phyloP scores from a whole-genome alignment of 1,140 invertebrate species.

The Pissodes strobi region DNA sequence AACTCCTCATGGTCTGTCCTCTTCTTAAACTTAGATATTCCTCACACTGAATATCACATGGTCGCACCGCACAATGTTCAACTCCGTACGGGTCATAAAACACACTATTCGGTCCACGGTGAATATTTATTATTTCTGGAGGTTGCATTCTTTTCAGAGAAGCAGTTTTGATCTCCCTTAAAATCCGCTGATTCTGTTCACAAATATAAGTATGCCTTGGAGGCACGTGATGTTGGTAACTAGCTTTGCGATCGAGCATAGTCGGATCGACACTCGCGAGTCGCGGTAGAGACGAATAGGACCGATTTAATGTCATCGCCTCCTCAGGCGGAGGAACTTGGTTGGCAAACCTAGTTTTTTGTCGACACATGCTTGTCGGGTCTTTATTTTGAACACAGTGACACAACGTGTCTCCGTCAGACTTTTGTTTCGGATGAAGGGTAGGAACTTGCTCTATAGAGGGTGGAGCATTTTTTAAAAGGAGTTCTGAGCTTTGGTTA shows the following conservation, averaged over 20 bases:
- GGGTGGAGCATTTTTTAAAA: constrained; percentile 39
- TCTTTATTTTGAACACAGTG: constrained; percentile 44
- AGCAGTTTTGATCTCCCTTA: constrained; percentile 38
- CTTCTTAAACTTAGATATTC: constrained; percentile 48
- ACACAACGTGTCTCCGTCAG: constrained; percentile 46
- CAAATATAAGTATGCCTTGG: constrained; percentile 44
- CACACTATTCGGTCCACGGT: constrained; percentile 42
- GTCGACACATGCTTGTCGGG: constrained; percentile 26
- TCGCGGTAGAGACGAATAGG: constrained; percentile 45
- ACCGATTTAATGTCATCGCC: constrained; percentile 44
- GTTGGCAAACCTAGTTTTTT: constrained; percentile 38
- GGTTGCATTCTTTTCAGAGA: constrained; percentile 47
- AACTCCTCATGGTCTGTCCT: constrained; percentile 40
- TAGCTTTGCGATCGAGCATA: constrained; percentile 46
- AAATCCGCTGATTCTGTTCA: constrained; percentile 44
- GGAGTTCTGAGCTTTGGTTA: constrained; percentile 45
- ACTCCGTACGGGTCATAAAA: constrained; percentile 48
- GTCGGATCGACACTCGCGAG: constrained; percentile 42
- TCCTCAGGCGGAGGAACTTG: constrained; percentile 39
- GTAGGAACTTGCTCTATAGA: constrained; percentile 11
- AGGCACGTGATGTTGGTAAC: constrained; percentile 21
- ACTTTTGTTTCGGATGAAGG: constrained; percentile 33
- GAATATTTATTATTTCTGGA: constrained; percentile 53
- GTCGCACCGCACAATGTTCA: constrained; percentile 36
- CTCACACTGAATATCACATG: constrained; percentile 45